Percentiles rank a stretch among this genome's conserved stretches.
phyloP scores from a whole-genome alignment of 2,888 invertebrate species.

The Eupithecia dodoneata region DNA sequence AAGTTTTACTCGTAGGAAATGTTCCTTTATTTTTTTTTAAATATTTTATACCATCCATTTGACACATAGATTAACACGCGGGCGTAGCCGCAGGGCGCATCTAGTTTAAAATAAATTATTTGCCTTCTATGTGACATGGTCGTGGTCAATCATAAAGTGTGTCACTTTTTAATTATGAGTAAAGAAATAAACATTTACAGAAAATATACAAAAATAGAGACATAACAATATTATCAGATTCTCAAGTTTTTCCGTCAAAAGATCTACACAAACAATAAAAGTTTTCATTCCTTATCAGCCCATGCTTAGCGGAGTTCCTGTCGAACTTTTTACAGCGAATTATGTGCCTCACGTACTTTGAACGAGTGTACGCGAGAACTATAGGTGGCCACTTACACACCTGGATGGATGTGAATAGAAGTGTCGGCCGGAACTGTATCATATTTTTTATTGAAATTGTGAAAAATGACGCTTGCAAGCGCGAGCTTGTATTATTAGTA shows the following conservation, averaged over 20 bases:
- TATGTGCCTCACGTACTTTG: conserved; percentile 62
- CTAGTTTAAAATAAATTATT: too few species aligned
- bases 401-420: conserved; percentile 47
- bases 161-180: too few species aligned
- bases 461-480: too few species aligned
- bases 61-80: too few species aligned
- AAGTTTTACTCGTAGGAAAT: too few species aligned
- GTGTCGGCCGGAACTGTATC: conserved; percentile 1
- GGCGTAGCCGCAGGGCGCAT: too few species aligned
- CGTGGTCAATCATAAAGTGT: too few species aligned
- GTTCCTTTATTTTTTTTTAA: too few species aligned
- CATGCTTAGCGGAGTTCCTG: conserved; percentile 35
- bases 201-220: not conserved
- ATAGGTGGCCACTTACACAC: conserved; percentile 52
- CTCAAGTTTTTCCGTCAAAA: not conserved
- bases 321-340: conserved; percentile 50
- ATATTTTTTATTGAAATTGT: not conserved
- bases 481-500: too few species aligned
- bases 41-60: too few species aligned
- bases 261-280: conserved; percentile 50
- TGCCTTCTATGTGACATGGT: too few species aligned
- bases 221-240: not conserved
- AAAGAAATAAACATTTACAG: too few species aligned
- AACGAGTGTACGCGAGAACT: conserved; percentile 36
- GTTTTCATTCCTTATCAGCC: conserved; percentile 56